Base-by-base conservation (phyloP, 2,888 invertebrate genomes). In the Agrenia bidenticulata region DNA sequence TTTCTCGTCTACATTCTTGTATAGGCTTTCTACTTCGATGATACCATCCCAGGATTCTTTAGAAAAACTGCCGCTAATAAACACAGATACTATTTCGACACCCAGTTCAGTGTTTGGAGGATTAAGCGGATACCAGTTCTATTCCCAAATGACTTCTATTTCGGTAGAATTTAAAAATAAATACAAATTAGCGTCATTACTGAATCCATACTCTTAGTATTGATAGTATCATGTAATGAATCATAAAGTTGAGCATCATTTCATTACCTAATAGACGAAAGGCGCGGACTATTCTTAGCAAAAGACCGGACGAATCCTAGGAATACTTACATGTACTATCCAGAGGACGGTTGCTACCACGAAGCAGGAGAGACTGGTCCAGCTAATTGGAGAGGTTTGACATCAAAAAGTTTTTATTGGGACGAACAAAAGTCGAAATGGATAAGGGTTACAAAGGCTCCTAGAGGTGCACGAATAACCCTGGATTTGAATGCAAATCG, bases 121-220 rank as follows among this genome's bases (percentile, higher is more conserved):
- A 60, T 63, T 9, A 69, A 69, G 39, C n/a, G 69, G 9, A 57
- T 42, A 19, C 65, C 65, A 2, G 39, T 54, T 19, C 37, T 42
- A 17, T 69, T 61, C 49, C 56, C 69, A 0, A 51, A 60, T 5
- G 69, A 69, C 42, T 69, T 41, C 37, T 69, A 57, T 24, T 69
- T 45, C 45, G 45, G 45, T 45, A n/a, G n/a, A 39, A 39, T 39
- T 39, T 39, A 39, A 39, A 39, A n/a, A n/a, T n/a, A n/a, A n/a
- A n/a, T n/a, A n/a, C n/a, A n/a, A n/a, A n/a, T n/a, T n/a, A n/a
- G n/a, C n/a, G n/a, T n/a, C n/a, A n/a, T n/a, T n/a, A n/a, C n/a
- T n/a, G n/a, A n/a, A n/a, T n/a, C n/a, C n/a, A n/a, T n/a, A n/a
- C n/a, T n/a, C n/a, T n/a, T n/a, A n/a, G n/a, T n/a, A n/a, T n/a